Percentiles rank a stretch among this genome's conserved stretches.
These are phyloP conservation scores for Halichondria panicea DNA, from an alignment of 37 sponge, comb jelly and placozoan genomes.

Conservation along the genomic window DNA sequence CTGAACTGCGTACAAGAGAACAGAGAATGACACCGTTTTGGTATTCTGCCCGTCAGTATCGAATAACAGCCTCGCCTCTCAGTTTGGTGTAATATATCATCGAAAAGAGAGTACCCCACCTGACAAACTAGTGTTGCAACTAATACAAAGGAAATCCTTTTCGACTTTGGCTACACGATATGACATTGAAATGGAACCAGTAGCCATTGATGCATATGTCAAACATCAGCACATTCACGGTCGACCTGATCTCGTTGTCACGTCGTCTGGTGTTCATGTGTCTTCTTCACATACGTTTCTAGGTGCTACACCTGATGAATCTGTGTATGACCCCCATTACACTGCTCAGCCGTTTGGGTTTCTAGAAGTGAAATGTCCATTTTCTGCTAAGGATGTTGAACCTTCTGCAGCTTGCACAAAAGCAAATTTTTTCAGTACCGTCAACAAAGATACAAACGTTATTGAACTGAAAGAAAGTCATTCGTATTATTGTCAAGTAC, in stretches of 20 bases:
- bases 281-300: too few species aligned
- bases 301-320: slow-evolving; percentile 67
- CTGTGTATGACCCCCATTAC: slow-evolving; percentile 53
- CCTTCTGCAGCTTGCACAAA: slow-evolving; percentile 28
- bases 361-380: slow-evolving; percentile 60
- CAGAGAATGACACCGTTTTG: slow-evolving; percentile 40
- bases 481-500: slow-evolving; percentile 40
- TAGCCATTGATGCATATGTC: slow-evolving; percentile 21
- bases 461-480: slow-evolving; percentile 21
- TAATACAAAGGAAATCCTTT: slow-evolving; percentile 43
- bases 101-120: slow-evolving; percentile 29
- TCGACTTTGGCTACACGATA: slow-evolving; percentile 33
- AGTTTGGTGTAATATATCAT: slow-evolving; percentile 37
- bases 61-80: slow-evolving; percentile 45
- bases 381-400: slow-evolving; percentile 13
- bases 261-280: too few species aligned
- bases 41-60: slow-evolving; percentile 33
- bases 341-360: slow-evolving; percentile 45
- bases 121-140: slow-evolving; percentile 34
- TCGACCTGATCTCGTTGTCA: slow-evolving; percentile 33
- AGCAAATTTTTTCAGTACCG: slow-evolving; percentile 28
- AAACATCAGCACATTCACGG: slow-evolving; percentile 22
- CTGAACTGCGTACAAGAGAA: slow-evolving; percentile 33
- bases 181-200: slow-evolving; percentile 42
- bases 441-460: neutral